Evolutionary conservation across 2,888 invertebrate genomes (phyloP).

Genomic region (Ganaspis brasiliensis): DNA sequence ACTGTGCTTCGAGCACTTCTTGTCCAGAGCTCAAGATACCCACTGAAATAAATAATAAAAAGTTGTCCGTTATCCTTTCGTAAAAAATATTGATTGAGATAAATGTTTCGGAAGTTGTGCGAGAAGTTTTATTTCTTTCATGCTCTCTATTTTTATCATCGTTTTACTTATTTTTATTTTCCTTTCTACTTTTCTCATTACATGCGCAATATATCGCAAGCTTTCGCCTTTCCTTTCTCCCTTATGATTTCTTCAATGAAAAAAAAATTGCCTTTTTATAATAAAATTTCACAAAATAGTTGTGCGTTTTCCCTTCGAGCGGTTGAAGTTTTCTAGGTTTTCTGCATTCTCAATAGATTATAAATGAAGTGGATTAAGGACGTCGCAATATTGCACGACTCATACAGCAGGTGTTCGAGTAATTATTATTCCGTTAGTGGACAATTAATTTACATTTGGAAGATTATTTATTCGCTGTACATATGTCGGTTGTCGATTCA

Average conservation of each 20-base stretch:
- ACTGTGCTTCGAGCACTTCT: conserved; percentile 21
- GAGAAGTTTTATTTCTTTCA: conserved; percentile 36
- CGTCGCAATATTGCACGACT: not conserved
- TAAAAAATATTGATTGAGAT: conserved; percentile 35
- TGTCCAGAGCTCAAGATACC: conserved; percentile 34
- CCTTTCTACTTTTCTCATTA: conserved; percentile 14
- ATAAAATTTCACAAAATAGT: not conserved
- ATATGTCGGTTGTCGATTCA: not conserved
- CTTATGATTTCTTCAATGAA: no score
- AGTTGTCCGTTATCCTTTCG: conserved; percentile 30
- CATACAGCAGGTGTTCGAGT: conserved; percentile 30
- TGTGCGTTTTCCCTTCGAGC: not conserved
- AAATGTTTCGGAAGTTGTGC: conserved; percentile 31
- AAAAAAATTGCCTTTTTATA: no score
- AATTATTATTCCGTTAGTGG: conserved; percentile 35
- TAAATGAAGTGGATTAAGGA: conserved; percentile 23
- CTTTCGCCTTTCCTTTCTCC: conserved; percentile 8
- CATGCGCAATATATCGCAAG: not conserved
- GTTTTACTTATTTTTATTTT: conserved; percentile 10
- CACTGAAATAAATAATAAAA: conserved; percentile 35
- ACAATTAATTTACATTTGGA: conserved; percentile 24
- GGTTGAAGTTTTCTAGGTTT: not conserved
- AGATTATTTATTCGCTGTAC: conserved; percentile 18
- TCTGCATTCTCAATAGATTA: not conserved
- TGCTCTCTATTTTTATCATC: conserved; percentile 18